Evolutionary conservation across 2,797 vertebrate genomes (phyloP).

Genomic region (Macropodus opercularis): DNA sequence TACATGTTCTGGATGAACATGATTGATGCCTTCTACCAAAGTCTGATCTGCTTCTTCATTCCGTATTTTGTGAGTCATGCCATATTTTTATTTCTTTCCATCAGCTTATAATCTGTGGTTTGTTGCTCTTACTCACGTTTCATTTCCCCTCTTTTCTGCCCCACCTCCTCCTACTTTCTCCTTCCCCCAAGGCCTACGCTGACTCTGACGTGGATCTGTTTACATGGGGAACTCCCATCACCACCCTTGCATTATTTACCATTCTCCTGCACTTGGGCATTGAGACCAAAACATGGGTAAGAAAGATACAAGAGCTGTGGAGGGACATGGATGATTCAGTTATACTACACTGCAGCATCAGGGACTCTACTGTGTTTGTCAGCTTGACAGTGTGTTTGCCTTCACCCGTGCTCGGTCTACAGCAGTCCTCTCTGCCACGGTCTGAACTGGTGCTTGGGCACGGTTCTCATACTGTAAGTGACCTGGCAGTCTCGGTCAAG

Average conservation of each 20-base stretch:
- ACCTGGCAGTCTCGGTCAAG: conserved; percentile 22
- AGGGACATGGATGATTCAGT: conserved; percentile 56
- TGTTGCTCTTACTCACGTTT: conserved; percentile 18
- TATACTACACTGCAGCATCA: conserved; percentile 47
- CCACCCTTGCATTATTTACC: conserved; percentile 89
- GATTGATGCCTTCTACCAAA: conserved; percentile 98
- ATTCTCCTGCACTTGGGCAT: conserved; percentile 95
- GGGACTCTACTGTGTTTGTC: conserved; percentile 50
- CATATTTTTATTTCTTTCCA: background rate
- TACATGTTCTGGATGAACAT: conserved; percentile 99
- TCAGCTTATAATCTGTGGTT: background rate
- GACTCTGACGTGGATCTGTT: conserved; percentile 94
- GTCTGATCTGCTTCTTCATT: conserved; percentile 96
- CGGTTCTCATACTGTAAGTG: conserved; percentile 34
- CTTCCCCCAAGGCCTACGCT: conserved; percentile 86
- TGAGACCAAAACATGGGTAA: conserved; percentile 99
- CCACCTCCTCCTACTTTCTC: background rate
- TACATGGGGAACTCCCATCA: conserved; percentile 96
- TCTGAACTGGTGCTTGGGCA: conserved; percentile 13
- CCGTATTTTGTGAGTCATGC: conserved; percentile 93
- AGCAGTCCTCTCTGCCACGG: background rate
- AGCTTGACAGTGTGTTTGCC: conserved; percentile 37
- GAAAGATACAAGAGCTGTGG: no score
- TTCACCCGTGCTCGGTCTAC: conserved; percentile 9
- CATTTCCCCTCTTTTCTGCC: background rate